Conservation (phyloP, 2,113 vertebrate genomes). For the Pagrus major region DNA sequence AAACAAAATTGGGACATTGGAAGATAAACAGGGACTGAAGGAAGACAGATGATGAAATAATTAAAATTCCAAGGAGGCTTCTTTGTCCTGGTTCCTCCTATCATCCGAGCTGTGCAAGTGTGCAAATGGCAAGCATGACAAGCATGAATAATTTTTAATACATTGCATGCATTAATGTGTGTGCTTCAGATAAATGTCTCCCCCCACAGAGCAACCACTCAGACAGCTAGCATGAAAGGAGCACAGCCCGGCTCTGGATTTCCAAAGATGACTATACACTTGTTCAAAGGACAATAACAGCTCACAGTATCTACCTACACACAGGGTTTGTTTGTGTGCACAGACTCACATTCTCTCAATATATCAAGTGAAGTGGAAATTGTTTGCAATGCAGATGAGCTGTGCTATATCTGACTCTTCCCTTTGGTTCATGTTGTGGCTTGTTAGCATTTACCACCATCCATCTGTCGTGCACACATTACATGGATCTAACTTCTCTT, state of each 20-base stretch:
- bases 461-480: not conserved
- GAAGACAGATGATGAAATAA: slow-evolving; percentile 27
- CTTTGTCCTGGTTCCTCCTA: slow-evolving; percentile 37
- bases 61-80: slow-evolving; percentile 52
- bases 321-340: not conserved
- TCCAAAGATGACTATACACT: slow-evolving; percentile 30
- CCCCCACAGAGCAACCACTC: not conserved
- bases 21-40: slow-evolving; percentile 37
- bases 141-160: slow-evolving; percentile 64
- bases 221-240: not conserved
- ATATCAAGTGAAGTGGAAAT: not conserved
- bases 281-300: slow-evolving; percentile 15
- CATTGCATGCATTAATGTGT: slow-evolving; percentile 48
- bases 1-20: slow-evolving; percentile 34
- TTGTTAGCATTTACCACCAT: not conserved
- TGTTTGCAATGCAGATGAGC: slow-evolving; percentile 37
- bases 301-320: not conserved
- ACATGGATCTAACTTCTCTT: not conserved
- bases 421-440: not conserved
- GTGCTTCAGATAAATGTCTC: slow-evolving; percentile 37
- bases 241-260: not conserved
- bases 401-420: slow-evolving; percentile 4
- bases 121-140: slow-evolving; percentile 59
- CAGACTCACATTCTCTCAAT: slow-evolving; percentile 15
- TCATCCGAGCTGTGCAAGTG: slow-evolving; percentile 24